These are phyloP conservation scores for Ceratina japonica DNA, from an alignment of 1,140 invertebrate species.

Conservation along the genomic window DNA sequence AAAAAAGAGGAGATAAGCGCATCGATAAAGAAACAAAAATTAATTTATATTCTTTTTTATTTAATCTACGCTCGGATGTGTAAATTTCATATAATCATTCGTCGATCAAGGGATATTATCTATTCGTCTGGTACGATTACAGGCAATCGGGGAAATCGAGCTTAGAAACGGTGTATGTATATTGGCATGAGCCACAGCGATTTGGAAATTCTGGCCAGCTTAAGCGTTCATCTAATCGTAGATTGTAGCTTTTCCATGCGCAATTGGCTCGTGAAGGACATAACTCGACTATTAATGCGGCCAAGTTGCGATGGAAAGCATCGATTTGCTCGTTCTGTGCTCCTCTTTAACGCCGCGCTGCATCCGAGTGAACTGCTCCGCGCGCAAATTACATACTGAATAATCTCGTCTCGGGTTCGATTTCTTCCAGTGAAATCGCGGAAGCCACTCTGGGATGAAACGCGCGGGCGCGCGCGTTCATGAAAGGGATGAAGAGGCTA, in stretches of 20 bases:
- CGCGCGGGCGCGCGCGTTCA: slow-evolving; percentile 1
- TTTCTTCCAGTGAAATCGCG: slow-evolving; percentile 2
- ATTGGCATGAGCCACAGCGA: neutral
- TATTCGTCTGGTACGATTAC: too few species aligned
- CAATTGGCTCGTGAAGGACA: slow-evolving; percentile 17
- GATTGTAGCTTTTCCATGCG: neutral
- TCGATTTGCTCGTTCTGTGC: slow-evolving; percentile 43
- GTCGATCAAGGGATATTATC: too few species aligned
- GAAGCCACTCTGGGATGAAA: slow-evolving; percentile 26
- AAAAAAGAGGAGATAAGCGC: too few species aligned
- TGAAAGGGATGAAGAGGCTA: slow-evolving; percentile 17
- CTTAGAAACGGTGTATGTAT: neutral
- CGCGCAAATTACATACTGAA: slow-evolving; percentile 11
- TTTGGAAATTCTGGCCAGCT: slow-evolving; percentile 1
- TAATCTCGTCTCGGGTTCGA: slow-evolving; percentile 20
- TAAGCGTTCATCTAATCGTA: neutral
- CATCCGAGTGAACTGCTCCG: slow-evolving; percentile 15
- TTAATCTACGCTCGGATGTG: too few species aligned
- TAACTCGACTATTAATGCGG: slow-evolving; percentile 46
- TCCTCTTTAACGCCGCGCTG: neutral
- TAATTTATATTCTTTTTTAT: too few species aligned
- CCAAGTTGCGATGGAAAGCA: slow-evolving; percentile 24
- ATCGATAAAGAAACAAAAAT: too few species aligned
- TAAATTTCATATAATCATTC: too few species aligned
- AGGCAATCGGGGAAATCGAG: neutral